These are phyloP conservation scores for Anticlea derivata DNA, from an alignment of 2,888 invertebrate genomes.

Conservation along the genomic window DNA sequence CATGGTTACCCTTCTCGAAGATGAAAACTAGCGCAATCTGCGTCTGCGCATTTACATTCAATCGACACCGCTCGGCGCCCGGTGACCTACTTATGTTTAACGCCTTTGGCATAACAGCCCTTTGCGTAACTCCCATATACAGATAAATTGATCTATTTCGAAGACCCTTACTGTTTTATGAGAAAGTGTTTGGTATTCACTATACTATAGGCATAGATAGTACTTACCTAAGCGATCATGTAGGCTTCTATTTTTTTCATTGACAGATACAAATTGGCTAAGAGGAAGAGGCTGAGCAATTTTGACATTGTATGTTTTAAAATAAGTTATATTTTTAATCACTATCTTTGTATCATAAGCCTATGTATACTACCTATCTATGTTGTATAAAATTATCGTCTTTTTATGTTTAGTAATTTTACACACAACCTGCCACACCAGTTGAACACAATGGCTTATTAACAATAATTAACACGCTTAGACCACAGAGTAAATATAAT, in stretches of 20 bases:
- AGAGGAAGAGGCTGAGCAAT: too few species aligned
- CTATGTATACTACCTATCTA: too few species aligned
- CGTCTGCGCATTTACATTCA: slow-evolving; percentile 75
- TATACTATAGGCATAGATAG: too few species aligned
- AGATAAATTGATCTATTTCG: not conserved
- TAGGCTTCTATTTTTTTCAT: too few species aligned
- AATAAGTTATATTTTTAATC: not conserved
- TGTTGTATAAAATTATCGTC: slow-evolving; percentile 2
- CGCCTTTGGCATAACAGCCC: slow-evolving; percentile 34
- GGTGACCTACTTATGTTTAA: slow-evolving; percentile 61
- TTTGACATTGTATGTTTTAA: too few species aligned
- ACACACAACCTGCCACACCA: slow-evolving; percentile 23
- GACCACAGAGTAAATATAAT: slow-evolving; percentile 20
- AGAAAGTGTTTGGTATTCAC: slow-evolving; percentile 8
- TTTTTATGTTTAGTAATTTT: slow-evolving; percentile 20
- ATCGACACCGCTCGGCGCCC: slow-evolving; percentile 51
- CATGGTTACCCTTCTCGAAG: slow-evolving; percentile 47
- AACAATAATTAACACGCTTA: slow-evolving; percentile 25
- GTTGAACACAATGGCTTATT: slow-evolving; percentile 35
- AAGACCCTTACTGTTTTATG: slow-evolving; percentile 7
- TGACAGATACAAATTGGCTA: too few species aligned
- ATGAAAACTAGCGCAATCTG: slow-evolving; percentile 51
- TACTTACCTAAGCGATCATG: too few species aligned
- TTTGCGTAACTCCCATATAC: slow-evolving; percentile 28
- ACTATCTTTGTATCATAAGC: not conserved